Conservation (phyloP, 1,140 invertebrate species). For the Trypoxylus dichotomus region DNA sequence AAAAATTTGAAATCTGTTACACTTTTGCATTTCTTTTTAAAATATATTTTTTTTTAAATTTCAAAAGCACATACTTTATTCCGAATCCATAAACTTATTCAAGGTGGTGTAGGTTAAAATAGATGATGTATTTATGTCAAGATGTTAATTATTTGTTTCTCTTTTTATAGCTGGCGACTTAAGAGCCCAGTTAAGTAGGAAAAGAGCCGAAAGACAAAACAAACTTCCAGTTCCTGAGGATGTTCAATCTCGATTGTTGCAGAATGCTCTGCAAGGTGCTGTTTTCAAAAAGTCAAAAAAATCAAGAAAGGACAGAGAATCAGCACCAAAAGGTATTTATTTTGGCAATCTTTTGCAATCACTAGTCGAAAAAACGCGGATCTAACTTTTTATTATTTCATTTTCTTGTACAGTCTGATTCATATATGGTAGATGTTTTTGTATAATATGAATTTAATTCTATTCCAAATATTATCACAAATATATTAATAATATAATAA, state of each 20-base stretch:
- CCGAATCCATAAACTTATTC: not conserved
- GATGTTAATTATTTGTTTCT: not conserved
- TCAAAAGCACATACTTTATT: too few species aligned
- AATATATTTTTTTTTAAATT: too few species aligned
- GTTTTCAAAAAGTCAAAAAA: constrained; percentile 47
- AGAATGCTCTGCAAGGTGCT: constrained; percentile 50
- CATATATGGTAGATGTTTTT: too few species aligned
- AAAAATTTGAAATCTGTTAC: too few species aligned
- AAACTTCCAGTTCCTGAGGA: constrained; percentile 40
- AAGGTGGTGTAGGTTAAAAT: not conserved
- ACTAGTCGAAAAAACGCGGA: not conserved
- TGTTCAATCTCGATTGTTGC: constrained; percentile 47
- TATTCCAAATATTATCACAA: too few species aligned
- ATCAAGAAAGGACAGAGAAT: constrained; percentile 43
- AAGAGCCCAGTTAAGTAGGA: constrained; percentile 50
- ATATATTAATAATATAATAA: too few species aligned
- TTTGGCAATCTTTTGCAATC: too few species aligned
- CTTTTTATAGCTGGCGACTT: constrained; percentile 44
- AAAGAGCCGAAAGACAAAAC: constrained; percentile 49
- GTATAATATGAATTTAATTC: too few species aligned
- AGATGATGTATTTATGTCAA: not conserved
- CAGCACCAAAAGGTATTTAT: constrained; percentile 45
- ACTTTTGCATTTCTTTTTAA: too few species aligned
- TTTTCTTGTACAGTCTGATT: too few species aligned
- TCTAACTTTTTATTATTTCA: constrained; percentile 1